Conservation (phyloP, 2,888 invertebrate species). For the Tinea trinotella region DNA sequence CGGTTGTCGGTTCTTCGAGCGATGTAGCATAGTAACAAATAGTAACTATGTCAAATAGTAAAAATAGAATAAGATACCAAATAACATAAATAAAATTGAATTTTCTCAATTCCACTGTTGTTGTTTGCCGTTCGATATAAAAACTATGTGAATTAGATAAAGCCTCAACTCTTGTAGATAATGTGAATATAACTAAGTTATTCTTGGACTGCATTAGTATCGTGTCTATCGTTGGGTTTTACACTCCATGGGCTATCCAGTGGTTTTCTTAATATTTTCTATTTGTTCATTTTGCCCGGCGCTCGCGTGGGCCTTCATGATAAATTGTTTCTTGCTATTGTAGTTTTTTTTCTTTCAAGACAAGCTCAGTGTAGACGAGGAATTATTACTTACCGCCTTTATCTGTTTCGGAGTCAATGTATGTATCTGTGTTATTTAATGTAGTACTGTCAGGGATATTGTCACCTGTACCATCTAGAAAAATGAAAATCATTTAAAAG, state of each 20-base stretch:
- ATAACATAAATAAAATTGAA: neutral
- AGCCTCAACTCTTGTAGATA: conserved; percentile 68
- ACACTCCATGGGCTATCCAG: conserved; percentile 54
- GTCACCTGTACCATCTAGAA: no score
- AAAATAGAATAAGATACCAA: neutral
- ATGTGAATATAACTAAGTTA: conserved; percentile 71
- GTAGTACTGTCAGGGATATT: no score
- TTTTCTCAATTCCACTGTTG: neutral
- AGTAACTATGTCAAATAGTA: no score
- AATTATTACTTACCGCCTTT: conserved; percentile 48
- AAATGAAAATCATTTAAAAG: no score
- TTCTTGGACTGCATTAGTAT: conserved; percentile 49
- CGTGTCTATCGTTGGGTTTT: conserved; percentile 69
- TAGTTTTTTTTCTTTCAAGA: conserved; percentile 47
- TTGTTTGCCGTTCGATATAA: conserved; percentile 28
- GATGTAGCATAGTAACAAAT: no score
- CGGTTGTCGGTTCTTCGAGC: no score
- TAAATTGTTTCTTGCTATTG: conserved; percentile 61
- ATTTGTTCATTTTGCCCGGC: conserved; percentile 56
- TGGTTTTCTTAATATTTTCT: conserved; percentile 46
- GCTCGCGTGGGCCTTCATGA: conserved; percentile 65
- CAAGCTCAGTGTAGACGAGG: conserved; percentile 55
- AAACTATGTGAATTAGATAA: conserved; percentile 49
- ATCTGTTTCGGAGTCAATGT: conserved; percentile 42
- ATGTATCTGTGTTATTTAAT: conserved; percentile 30